Evolutionary conservation across 1,140 invertebrate species (phyloP), one percentile per base, ranked within the genome.

Genomic region (Drosophila baimaii): DNA sequence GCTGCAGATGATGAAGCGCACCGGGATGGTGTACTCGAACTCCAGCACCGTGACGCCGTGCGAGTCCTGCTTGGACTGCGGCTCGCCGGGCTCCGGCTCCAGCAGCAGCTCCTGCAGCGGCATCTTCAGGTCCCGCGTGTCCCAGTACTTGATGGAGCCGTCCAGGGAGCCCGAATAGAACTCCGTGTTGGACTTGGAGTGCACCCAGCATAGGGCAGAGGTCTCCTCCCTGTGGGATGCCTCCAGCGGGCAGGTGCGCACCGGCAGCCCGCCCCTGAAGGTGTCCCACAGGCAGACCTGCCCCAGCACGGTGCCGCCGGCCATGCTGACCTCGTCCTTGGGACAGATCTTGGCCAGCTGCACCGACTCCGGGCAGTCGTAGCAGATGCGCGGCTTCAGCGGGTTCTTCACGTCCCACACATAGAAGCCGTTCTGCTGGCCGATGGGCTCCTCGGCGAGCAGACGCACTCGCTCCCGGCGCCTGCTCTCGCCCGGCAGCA

Each of bases 381-480:
- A 92, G 33, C 93, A 93, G 58, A 95, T 90, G 59, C 96, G 94
- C 1, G 97, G 97, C 75, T 94, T 94, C 71, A 96, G 97, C 33
- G 97, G 96, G 91, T 96, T 97, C 83, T 96, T 95, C 13, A 97
- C 93, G 93, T 98, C 96, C 97, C 97, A 99, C 71, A 98, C 95
- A 78, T 95, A 98, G 47, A 88, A 76, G 35, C 93, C 93, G 77
- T 95, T 94, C 0, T 33, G 8, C 41, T 81, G 13, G 90, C 91
- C 44, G 88, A 86, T 90, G 94, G 95, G 43, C 31, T 78, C 81
- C 0, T 31, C 66, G 43, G 86, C 78, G 1, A 66, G 15, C 41
- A 72, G 5, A 13, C 41, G 59, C 0, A 59, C 61, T 2, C 35
- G 23, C 0, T 55, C 37, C 49, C 23, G n/a, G 39, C 5, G 15